Percentiles rank a stretch among this genome's conserved stretches.
Conservation (phyloP, 2,797 vertebrate genomes). For the Myotis myotis region DNA sequence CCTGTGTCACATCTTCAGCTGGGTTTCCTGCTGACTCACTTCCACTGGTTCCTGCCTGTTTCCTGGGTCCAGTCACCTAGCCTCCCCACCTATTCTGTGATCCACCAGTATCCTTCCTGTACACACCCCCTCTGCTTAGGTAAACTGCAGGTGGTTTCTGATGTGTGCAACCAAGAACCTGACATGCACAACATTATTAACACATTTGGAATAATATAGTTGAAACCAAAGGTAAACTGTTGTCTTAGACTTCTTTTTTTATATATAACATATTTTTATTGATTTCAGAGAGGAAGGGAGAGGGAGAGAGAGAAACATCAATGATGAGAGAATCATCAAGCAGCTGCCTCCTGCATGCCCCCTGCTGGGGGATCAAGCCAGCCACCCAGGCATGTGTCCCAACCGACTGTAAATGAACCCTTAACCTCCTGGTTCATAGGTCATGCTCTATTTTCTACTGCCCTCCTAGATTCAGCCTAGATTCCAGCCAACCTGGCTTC, state of each 20-base stretch:
- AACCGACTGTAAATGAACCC: too few species aligned
- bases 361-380: too few species aligned
- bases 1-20: constrained; percentile 38
- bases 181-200: not conserved
- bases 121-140: not conserved
- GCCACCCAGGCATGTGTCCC: too few species aligned
- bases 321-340: too few species aligned
- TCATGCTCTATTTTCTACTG: not conserved
- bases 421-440: too few species aligned
- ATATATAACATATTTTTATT: too few species aligned
- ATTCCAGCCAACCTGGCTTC: not conserved
- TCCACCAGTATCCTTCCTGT: not conserved
- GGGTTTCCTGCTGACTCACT: constrained; percentile 54
- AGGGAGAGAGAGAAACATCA: too few species aligned
- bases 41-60: constrained; percentile 34
- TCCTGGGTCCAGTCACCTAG: not conserved
- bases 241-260: not conserved
- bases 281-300: too few species aligned
- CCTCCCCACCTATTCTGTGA: not conserved
- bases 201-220: not conserved
- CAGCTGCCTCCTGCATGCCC: too few species aligned
- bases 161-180: constrained; percentile 16
- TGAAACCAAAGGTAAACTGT: not conserved
- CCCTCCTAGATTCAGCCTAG: not conserved
- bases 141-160: not conserved